phyloP scores from a whole-genome alignment of 1,140 invertebrate genomes.

The Drosophila varians region DNA sequence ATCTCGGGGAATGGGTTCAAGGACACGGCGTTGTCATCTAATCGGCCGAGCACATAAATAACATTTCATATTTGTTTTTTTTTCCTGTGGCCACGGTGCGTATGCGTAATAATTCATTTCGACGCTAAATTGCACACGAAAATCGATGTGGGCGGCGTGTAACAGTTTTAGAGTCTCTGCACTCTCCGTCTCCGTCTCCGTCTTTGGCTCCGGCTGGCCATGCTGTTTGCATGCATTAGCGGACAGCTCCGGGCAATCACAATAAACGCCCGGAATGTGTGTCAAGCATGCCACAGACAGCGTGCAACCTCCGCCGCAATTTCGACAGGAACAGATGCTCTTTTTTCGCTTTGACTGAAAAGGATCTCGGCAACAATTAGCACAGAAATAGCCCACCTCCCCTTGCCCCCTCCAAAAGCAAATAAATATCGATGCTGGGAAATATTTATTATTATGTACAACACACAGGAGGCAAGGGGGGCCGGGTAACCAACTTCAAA shows the following conservation, averaged over 20 bases:
- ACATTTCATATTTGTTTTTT: constrained; percentile 14
- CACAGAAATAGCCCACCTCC: too few relatives aligned
- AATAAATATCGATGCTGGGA: not conserved
- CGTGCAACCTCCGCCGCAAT: not conserved
- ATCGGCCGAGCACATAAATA: constrained; percentile 44
- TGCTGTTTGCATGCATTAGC: constrained; percentile 32
- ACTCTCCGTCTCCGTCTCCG: too few relatives aligned
- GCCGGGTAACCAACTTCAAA: constrained; percentile 45
- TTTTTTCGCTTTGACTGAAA: too few relatives aligned
- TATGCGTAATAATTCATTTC: constrained; percentile 63
- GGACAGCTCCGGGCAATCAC: constrained; percentile 20
- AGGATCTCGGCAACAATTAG: not conserved
- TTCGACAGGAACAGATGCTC: not conserved
- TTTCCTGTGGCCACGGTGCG: too few relatives aligned
- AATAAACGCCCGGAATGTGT: constrained; percentile 65
- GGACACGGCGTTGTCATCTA: constrained; percentile 39
- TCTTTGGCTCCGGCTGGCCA: too few relatives aligned
- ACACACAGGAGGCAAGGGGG: constrained; percentile 16
- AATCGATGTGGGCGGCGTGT: constrained; percentile 40
- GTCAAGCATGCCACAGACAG: constrained; percentile 41
- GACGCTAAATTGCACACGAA: not conserved
- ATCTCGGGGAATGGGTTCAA: constrained; percentile 31
- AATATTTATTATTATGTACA: constrained; percentile 32
- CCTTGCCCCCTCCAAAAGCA: not conserved
- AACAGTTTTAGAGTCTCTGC: constrained; percentile 47